A percentile compares a stretch with the other conserved stretches of the same genome.
Conservation (phyloP, 2,888 invertebrate species). For the Melieria crassipennis region DNA sequence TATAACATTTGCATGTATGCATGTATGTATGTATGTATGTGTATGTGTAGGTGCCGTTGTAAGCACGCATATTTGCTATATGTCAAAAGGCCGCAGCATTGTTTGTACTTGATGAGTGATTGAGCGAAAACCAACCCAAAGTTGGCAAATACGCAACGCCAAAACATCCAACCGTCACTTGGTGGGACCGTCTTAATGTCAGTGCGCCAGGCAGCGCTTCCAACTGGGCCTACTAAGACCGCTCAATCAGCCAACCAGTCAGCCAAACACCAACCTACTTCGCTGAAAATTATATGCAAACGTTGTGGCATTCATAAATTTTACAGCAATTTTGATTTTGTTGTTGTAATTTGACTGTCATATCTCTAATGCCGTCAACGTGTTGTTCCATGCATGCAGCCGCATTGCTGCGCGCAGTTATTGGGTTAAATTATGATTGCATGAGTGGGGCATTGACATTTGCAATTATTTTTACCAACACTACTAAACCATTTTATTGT, state of each 20-base stretch:
- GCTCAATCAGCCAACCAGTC: slow-evolving; percentile 10
- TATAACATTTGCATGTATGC: too few species aligned
- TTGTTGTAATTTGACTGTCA: too few species aligned
- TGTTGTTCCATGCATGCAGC: too few species aligned
- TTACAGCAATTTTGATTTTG: neutral
- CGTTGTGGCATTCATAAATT: neutral
- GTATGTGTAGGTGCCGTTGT: neutral
- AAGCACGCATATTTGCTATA: neutral
- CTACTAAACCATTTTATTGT: too few species aligned
- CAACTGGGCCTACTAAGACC: neutral
- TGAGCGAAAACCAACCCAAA: slow-evolving; percentile 31
- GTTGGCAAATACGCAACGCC: slow-evolving; percentile 14
- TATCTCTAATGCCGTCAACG: too few species aligned
- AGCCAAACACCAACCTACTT: slow-evolving; percentile 19
- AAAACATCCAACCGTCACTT: too few species aligned
- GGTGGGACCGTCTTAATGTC: too few species aligned
- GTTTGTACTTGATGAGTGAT: slow-evolving; percentile 37
- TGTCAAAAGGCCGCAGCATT: slow-evolving; percentile 30
- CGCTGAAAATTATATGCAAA: slow-evolving; percentile 2
- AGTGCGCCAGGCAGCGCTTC: too few species aligned
- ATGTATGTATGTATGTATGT: neutral
- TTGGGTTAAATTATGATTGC: too few species aligned
- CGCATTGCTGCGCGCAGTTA: too few species aligned
- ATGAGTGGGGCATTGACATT: too few species aligned
- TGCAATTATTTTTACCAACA: too few species aligned